phyloP scores from a whole-genome alignment of 2,113 vertebrate species.

The Ovibos moschatus region DNA sequence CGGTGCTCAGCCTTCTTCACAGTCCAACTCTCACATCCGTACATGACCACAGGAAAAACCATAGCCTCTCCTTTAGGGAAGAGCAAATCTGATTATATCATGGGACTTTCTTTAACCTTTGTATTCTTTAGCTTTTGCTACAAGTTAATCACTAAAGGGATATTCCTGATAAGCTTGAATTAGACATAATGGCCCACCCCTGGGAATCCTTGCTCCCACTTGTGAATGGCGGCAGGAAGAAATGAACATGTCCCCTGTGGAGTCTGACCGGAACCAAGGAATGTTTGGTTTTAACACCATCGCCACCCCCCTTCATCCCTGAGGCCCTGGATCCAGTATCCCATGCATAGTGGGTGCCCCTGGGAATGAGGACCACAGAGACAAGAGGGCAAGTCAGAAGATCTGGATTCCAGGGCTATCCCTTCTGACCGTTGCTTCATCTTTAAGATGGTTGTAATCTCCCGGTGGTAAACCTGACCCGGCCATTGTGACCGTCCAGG shows the following conservation, averaged over 20 bases:
- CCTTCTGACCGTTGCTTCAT: background rate
- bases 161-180: background rate
- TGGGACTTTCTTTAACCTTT: background rate
- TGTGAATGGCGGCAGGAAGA: background rate
- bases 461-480: background rate
- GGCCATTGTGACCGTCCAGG: background rate
- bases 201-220: background rate
- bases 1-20: too few species aligned
- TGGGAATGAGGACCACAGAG: background rate
- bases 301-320: fast-evolving
- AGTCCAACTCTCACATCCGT: too few species aligned
- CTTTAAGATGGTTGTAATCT: background rate
- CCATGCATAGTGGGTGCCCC: background rate
- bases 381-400: background rate
- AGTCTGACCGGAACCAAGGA: background rate
- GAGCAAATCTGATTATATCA: background rate
- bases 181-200: background rate
- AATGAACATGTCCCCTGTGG: background rate
- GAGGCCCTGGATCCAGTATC: background rate
- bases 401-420: background rate
- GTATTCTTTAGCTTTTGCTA: background rate
- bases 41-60: too few species aligned
- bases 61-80: background rate
- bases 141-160: background rate
- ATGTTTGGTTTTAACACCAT: background rate